Evolutionary conservation across 2,797 vertebrate genomes (phyloP), one percentile per base, ranked within the genome.

Genomic region (Valencia hispanica): DNA sequence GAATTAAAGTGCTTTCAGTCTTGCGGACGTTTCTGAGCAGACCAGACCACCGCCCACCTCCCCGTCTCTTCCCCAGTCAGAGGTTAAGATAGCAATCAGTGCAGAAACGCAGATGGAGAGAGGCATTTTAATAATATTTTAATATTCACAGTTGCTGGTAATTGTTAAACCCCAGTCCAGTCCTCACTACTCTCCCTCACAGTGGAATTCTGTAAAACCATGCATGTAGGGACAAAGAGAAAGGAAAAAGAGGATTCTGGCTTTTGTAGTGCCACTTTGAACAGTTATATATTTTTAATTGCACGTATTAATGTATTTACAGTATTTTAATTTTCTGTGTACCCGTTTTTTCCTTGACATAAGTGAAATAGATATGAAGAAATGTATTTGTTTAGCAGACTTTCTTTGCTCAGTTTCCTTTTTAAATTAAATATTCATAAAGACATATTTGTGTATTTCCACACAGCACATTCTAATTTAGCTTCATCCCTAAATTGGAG

Each of bases 61-160:
- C 94, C 95, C 48, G 7, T 48, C 22, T 17, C 48, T 53, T 51
- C 50, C 94, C 92, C 96, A 98, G 97, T 98, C 98, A 98, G 97
- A 98, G 98, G 97, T 99, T 99, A 99, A 96, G 95, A 98, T 98
- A 98, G 96, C 98, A 99, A 99, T 99, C 97, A 99, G 97, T 96
- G 94, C 96, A 93, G 78, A 88, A 96, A 95, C 95, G 94, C 96
- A 96, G 96, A 98, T 98, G 97, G 95, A 96, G 96, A 94, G 95
- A 96, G 97, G 98, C 97, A 96, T 97, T 98, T 98, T 99, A 98
- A 99, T 99, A 98, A 98, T 98, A 97, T 97, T 97, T 97, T 98
- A 98, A 99, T 99, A 98, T 97, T 98, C 97, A 95, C 96, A 96
- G 96, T 94, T 95, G 82, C 96, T 95, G 93, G 97, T 98, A 97